Percentiles rank a stretch among this genome's conserved stretches.
These are phyloP conservation scores for Aleiodes testaceus DNA, from an alignment of 2,888 invertebrate species.

Conservation along the genomic window DNA sequence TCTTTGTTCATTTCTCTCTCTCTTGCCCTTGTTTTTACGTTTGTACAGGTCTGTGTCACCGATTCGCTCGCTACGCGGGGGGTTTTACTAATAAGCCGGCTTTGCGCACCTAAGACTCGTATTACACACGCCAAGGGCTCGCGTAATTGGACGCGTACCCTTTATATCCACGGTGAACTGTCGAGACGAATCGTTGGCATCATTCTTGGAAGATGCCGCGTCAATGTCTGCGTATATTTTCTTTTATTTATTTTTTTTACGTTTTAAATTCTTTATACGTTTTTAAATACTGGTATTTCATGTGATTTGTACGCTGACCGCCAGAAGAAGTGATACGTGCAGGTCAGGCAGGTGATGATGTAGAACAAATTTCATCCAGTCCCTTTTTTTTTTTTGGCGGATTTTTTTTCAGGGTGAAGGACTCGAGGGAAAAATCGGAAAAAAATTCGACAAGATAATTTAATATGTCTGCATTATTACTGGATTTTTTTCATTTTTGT, in stretches of 20 bases:
- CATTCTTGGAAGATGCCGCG: conserved; percentile 42
- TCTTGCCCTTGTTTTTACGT: conserved; percentile 14
- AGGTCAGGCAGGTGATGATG: conserved; percentile 14
- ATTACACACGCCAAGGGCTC: conserved; percentile 59
- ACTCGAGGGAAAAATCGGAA: no score
- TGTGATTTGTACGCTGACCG: not conserved
- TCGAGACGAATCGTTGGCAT: conserved; percentile 38
- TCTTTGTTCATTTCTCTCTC: conserved; percentile 22
- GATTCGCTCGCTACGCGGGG: conserved; percentile 54
- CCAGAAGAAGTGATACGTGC: not conserved
- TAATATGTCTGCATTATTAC: no score
- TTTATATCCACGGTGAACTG: conserved; percentile 38
- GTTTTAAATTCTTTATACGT: conserved; percentile 3
- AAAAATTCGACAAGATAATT: no score
- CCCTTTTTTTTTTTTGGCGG: no score
- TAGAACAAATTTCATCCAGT: not conserved
- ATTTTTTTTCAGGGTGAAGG: no score
- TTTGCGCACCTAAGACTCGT: conserved; percentile 56
- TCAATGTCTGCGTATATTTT: conserved; percentile 34
- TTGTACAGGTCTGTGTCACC: conserved; percentile 48
- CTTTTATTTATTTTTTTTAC: conserved; percentile 29
- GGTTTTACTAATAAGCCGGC: conserved; percentile 56
- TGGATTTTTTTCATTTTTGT: no score
- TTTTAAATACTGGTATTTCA: conserved; percentile 29
- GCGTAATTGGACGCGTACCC: conserved; percentile 62